phyloP scores from a whole-genome alignment of 2,888 invertebrate species.

The Oxycera nigricornis region DNA sequence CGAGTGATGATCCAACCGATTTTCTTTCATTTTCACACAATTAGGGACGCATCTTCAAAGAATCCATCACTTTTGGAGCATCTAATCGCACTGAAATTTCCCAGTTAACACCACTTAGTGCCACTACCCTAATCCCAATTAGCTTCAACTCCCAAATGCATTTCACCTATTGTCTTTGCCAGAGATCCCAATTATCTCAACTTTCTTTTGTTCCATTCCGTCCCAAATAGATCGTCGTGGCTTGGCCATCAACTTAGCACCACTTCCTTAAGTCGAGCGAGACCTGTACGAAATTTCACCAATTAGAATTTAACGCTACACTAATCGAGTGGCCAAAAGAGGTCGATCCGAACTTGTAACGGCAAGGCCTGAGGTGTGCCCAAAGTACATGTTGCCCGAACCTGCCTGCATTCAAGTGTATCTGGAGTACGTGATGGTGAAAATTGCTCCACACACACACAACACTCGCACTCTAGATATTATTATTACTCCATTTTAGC shows the following conservation, averaged over 20 bases:
- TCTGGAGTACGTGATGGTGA: slow-evolving; percentile 7
- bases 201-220: neutral
- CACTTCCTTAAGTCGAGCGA: slow-evolving; percentile 5
- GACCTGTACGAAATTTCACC: slow-evolving; percentile 32
- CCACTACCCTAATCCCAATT: neutral
- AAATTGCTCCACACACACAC: slow-evolving; percentile 20
- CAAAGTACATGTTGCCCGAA: slow-evolving; percentile 10
- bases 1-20: too few relatives aligned
- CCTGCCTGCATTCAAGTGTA: neutral
- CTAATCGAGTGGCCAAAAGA: slow-evolving; percentile 24
- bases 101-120: neutral
- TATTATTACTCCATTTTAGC: slow-evolving; percentile 19
- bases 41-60: too few relatives aligned
- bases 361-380: slow-evolving; percentile 19
- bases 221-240: neutral
- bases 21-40: too few relatives aligned
- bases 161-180: neutral
- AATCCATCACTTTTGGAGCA: too few relatives aligned
- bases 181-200: neutral
- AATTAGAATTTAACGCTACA: slow-evolving; percentile 26
- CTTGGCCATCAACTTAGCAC: neutral
- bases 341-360: slow-evolving; percentile 28
- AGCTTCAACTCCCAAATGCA: neutral
- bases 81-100: too few relatives aligned
- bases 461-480: slow-evolving; percentile 27